Conservation (phyloP, 2,888 invertebrate species). For the Bhutanitis thaidina region DNA sequence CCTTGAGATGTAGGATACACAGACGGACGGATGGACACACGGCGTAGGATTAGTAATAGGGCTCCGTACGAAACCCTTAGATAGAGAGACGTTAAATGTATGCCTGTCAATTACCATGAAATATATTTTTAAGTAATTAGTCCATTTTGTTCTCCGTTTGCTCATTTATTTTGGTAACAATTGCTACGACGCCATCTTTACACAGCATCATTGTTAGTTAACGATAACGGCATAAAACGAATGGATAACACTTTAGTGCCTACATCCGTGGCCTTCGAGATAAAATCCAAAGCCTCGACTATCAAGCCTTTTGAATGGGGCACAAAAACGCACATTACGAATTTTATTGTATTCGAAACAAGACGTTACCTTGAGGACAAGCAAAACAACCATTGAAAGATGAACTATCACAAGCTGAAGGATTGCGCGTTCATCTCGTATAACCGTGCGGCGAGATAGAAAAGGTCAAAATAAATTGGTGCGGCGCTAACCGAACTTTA, state of each 20-base stretch:
- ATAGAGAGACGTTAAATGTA: too few relatives aligned
- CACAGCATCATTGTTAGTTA: conserved; percentile 22
- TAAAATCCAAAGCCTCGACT: conserved; percentile 29
- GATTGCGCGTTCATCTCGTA: conserved; percentile 25
- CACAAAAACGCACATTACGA: conserved; percentile 65
- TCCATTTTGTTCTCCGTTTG: too few relatives aligned
- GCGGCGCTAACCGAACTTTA: conserved; percentile 58
- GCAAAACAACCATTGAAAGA: conserved; percentile 43
- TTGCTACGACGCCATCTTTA: conserved; percentile 22
- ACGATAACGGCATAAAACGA: conserved; percentile 21
- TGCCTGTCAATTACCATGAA: too few relatives aligned
- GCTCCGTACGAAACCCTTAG: too few relatives aligned
- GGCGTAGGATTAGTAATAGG: too few relatives aligned
- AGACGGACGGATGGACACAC: too few relatives aligned
- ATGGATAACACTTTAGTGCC: conserved; percentile 13
- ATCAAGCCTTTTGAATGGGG: conserved; percentile 59
- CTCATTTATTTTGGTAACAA: not conserved
- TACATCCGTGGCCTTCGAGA: conserved; percentile 17
- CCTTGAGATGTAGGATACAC: too few relatives aligned
- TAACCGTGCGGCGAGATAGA: conserved; percentile 26
- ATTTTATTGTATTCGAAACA: conserved; percentile 62
- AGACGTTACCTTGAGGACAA: conserved; percentile 69
- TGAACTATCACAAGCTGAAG: conserved; percentile 40
- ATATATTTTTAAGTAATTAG: too few relatives aligned
- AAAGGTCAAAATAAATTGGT: conserved; percentile 55